Evolutionary conservation across 2,797 vertebrate genomes (phyloP).

Genomic region (Lophius americanus): DNA sequence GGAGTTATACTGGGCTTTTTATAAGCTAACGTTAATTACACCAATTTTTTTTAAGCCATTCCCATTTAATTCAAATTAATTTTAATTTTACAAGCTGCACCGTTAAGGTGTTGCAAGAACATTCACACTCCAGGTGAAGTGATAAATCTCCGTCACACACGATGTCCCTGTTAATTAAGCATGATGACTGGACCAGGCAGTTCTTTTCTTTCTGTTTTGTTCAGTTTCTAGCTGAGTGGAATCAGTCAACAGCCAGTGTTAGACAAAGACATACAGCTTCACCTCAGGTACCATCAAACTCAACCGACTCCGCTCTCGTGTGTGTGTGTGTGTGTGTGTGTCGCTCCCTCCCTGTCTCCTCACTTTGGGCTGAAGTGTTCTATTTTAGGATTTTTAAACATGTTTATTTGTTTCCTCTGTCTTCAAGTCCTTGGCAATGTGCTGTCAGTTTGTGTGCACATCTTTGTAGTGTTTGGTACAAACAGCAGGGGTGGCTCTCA

Average conservation of each 20-base stretch:
- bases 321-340: background rate
- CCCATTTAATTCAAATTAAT: no score
- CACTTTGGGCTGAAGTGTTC: conserved; percentile 4
- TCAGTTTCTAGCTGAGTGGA: background rate
- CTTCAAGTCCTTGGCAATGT: conserved; percentile 17
- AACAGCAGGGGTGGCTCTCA: background rate
- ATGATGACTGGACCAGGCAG: background rate
- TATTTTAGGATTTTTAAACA: conserved; percentile 18
- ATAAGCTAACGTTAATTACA: no score
- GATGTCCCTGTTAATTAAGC: background rate
- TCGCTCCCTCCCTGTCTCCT: background rate
- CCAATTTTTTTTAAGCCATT: no score
- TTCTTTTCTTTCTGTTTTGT: background rate
- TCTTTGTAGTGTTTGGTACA: background rate
- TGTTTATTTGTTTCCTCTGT: conserved; percentile 3
- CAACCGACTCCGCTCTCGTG: background rate
- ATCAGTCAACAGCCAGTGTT: background rate
- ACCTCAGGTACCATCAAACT: background rate
- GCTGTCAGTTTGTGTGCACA: background rate
- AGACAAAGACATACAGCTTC: background rate
- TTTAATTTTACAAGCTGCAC: no score
- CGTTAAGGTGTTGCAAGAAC: background rate
- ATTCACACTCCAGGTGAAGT: background rate
- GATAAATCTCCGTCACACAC: background rate
- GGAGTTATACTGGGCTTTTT: no score